phyloP scores from a whole-genome alignment of 1,140 invertebrate genomes.

The Daktulosphaira vitifoliae region DNA sequence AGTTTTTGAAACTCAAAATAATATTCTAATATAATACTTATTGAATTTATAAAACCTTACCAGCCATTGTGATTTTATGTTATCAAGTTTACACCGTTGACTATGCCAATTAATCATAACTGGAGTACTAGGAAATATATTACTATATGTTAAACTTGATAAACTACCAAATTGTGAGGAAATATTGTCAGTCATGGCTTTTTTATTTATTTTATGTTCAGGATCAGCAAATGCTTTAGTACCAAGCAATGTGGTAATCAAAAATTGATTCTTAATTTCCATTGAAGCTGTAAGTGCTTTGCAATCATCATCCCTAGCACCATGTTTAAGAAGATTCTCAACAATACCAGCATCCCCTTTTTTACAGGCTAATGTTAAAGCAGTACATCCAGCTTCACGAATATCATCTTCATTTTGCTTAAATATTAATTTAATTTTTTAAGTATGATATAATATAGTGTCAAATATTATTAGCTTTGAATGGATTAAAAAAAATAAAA shows the following conservation, averaged over 20 bases:
- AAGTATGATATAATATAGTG: not conserved
- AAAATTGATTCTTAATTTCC: constrained; percentile 54
- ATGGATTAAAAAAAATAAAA: not conserved
- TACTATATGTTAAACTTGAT: constrained; percentile 62
- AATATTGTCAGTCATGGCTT: constrained; percentile 62
- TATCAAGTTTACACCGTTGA: constrained; percentile 58
- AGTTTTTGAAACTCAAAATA: no score
- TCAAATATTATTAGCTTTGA: no score
- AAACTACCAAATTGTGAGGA: constrained; percentile 49
- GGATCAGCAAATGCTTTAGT: constrained; percentile 74
- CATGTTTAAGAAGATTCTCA: constrained; percentile 69
- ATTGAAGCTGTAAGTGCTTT: constrained; percentile 66
- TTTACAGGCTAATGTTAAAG: constrained; percentile 64
- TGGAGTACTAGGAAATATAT: constrained; percentile 72
- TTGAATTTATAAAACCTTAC: no score
- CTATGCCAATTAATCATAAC: constrained; percentile 95
- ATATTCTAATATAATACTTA: no score
- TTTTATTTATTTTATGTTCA: constrained; percentile 80
- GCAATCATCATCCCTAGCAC: constrained; percentile 81
- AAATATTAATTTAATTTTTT: not conserved
- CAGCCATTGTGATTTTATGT: constrained; percentile 73
- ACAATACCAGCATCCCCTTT: constrained; percentile 56
- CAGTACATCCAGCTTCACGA: constrained; percentile 42
- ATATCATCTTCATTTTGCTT: constrained; percentile 22
- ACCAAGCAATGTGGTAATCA: constrained; percentile 65